Conservation (phyloP, 2,797 vertebrate species). For the Urosaurus nigricauda region DNA sequence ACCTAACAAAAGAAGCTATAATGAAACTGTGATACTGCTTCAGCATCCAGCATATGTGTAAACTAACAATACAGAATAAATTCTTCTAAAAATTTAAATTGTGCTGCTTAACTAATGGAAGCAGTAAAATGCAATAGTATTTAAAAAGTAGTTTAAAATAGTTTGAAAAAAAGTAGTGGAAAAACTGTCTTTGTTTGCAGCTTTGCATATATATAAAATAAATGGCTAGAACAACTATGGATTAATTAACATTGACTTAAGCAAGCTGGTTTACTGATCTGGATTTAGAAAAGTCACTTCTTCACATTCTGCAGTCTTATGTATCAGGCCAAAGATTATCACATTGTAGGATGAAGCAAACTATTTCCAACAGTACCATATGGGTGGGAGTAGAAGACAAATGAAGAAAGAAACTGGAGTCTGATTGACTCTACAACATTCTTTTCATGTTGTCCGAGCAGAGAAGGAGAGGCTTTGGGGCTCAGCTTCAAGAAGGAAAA, state of each 20-base stretch:
- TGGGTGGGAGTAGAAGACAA: too few species aligned
- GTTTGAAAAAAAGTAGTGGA: too few species aligned
- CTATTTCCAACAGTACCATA: not conserved
- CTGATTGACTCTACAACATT: not conserved
- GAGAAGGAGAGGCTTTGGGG: too few species aligned
- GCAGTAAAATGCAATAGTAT: too few species aligned
- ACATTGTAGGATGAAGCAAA: not conserved
- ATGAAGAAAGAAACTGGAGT: too few species aligned
- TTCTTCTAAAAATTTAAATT: not conserved
- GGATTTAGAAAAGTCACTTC: not conserved
- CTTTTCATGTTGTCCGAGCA: not conserved
- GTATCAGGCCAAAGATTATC: too few species aligned
- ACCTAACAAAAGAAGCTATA: not conserved
- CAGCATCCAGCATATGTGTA: not conserved
- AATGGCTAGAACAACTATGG: not conserved
- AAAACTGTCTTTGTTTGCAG: not conserved
- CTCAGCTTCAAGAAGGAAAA: not conserved
- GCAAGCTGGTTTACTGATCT: not conserved
- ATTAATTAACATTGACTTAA: not conserved
- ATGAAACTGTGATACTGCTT: not conserved
- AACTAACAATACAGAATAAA: too few species aligned
- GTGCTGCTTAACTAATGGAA: not conserved
- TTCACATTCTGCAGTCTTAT: not conserved
- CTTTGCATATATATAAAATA: not conserved
- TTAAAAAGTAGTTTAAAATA: too few species aligned